A percentile compares a stretch with the other conserved stretches of the same genome.
phyloP scores from a whole-genome alignment of 2,113 vertebrate species.

The Indri indri region DNA sequence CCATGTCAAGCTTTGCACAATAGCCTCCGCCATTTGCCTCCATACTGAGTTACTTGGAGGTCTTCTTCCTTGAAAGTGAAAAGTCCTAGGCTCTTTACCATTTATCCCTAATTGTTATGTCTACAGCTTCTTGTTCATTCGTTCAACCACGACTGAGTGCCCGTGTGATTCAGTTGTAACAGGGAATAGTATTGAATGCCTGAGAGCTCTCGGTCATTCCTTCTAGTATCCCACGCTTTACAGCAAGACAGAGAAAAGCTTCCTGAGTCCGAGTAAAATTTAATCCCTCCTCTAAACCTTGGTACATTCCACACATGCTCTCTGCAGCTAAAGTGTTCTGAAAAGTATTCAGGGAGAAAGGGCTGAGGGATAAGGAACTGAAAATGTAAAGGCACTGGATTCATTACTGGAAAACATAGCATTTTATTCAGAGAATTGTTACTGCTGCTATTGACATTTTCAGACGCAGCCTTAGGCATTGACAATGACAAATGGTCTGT shows the following conservation, averaged over 20 bases:
- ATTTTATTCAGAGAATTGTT: background rate
- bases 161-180: background rate
- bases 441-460: slow-evolving; percentile 19
- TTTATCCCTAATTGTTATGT: background rate
- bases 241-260: background rate
- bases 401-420: background rate
- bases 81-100: background rate
- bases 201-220: background rate
- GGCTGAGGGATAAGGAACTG: background rate
- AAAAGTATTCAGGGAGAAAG: background rate
- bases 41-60: background rate
- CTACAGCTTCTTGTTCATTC: background rate
- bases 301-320: no score
- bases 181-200: background rate
- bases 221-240: background rate
- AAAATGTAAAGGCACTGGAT: background rate
- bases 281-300: background rate
- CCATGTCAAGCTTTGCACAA: background rate
- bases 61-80: background rate
- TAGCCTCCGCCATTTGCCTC: background rate
- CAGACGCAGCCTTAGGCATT: background rate
- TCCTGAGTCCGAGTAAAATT: background rate
- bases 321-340: background rate
- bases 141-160: background rate
- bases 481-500: slow-evolving; percentile 54